Evolutionary conservation across 2,888 invertebrate genomes (phyloP), one percentile per base, ranked within the genome.

Genomic region (Thymelicus acteon): DNA sequence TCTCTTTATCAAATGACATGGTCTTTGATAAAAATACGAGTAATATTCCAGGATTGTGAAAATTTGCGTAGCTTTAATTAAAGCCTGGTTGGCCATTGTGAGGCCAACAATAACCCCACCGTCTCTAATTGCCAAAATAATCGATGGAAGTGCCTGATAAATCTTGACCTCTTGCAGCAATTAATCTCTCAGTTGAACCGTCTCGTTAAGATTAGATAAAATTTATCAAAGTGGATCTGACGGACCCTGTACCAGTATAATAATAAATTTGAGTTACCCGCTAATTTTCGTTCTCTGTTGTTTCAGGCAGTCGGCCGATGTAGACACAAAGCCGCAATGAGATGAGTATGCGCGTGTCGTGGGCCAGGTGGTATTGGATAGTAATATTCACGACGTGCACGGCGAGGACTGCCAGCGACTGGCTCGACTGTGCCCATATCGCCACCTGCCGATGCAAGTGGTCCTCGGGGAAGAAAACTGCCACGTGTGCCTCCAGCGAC

Each of bases 401-500:
- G 77, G 93, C 92, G 74, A 89, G 92, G 85, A 93, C 92, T 72
- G 91, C 92, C 79, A 92, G 92, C 80, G 98, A 98, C 90, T 98
- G 97, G 97, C 97, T 97, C 67, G 97, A 97, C 89, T 98, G 98
- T 90, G 97, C 97, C 81, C 95, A 96, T 77, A 97, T 97, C 82
- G 94, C 96, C 75, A 96, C 97, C 80, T 98, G 98, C 88, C 96
- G 96, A 82, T 98, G 98, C 95, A 98, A 97, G 93, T 98, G 98
- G 98, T 96, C 97, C 58, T 97, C 97, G 74, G 98, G 98, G 74
- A 98, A 98, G 91, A 97, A 97, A 88, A 97, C 97, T 58, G 98
- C 98, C 70, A 95, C 97, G 72, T 98, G 98, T 91, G 96, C 96
- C 75, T 96, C 97, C 82, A 96, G 97, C 77, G 96, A 97, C 78